These are phyloP conservation scores for Petroica traversi DNA, from an alignment of 2,113 vertebrate species.

Conservation along the genomic window DNA sequence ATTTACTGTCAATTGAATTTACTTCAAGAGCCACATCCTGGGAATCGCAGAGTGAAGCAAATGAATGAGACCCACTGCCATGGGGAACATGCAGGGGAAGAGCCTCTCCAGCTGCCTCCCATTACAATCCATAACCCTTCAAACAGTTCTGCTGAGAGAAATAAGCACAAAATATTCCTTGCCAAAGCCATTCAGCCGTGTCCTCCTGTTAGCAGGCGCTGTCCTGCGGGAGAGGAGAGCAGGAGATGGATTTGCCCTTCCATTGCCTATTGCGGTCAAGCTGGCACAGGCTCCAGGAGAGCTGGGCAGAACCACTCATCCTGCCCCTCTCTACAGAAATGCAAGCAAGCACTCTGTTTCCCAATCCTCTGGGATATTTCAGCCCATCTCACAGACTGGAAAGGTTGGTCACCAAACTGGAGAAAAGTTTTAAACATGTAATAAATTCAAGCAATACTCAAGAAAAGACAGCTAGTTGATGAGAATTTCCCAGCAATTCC, in stretches of 20 bases:
- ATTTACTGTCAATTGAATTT: slow-evolving; percentile 8
- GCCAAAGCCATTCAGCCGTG: not conserved
- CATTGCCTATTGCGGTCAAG: not conserved
- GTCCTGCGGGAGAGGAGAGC: not conserved
- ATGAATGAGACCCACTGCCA: slow-evolving; percentile 19
- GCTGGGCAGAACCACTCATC: not conserved
- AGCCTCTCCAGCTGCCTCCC: slow-evolving; percentile 44
- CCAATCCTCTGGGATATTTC: not conserved
- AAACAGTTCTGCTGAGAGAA: not conserved
- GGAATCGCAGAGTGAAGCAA: not conserved
- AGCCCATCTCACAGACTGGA: not conserved
- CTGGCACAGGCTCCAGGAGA: not conserved
- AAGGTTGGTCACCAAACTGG: not conserved
- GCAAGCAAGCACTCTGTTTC: not conserved
- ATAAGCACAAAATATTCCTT: not conserved
- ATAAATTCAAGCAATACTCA: not conserved
- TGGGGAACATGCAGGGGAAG: not conserved
- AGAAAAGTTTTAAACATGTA: not conserved
- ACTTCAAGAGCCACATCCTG: slow-evolving; percentile 22
- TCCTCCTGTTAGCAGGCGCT: not conserved
- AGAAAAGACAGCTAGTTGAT: not conserved
- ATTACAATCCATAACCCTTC: not conserved
- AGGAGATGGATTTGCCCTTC: not conserved
- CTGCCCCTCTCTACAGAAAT: not conserved
- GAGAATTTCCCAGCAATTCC: not conserved